A percentile compares a stretch with the other conserved stretches of the same genome.
Evolutionary conservation across 2,113 vertebrate species (phyloP).

Genomic region (Poecile atricapillus): DNA sequence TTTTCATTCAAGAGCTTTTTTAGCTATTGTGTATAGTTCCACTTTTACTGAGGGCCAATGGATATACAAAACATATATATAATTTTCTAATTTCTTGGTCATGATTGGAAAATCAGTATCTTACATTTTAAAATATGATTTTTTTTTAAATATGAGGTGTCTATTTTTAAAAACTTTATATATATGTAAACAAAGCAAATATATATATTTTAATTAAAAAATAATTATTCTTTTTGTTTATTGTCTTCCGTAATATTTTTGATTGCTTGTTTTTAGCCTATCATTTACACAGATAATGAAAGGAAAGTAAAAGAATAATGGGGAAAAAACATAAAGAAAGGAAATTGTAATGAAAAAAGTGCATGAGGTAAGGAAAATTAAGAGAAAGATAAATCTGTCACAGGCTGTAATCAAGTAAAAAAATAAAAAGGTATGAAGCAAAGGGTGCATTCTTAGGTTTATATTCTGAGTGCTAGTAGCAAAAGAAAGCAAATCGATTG

Average conservation of each 20-base stretch:
- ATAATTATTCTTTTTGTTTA: background rate
- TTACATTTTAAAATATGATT: background rate
- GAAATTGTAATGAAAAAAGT: background rate
- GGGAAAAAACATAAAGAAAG: background rate
- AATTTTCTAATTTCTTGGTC: background rate
- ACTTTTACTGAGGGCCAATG: background rate
- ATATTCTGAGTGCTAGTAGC: background rate
- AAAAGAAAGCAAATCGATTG: background rate
- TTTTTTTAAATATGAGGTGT: background rate
- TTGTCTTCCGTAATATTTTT: background rate
- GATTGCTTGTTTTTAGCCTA: background rate
- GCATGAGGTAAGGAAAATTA: fast-evolving
- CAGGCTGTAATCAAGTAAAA: background rate
- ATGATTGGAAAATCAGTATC: background rate
- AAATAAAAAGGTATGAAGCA: background rate
- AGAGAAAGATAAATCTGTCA: background rate
- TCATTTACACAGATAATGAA: background rate
- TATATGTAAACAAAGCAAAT: background rate
- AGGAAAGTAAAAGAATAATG: background rate
- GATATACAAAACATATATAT: background rate
- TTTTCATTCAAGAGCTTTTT: background rate
- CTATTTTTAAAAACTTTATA: background rate
- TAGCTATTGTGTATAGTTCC: background rate
- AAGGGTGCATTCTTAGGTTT: background rate
- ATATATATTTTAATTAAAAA: background rate